phyloP scores from a whole-genome alignment of 2,797 vertebrate species.

The Percopsis omiscomaycus region DNA sequence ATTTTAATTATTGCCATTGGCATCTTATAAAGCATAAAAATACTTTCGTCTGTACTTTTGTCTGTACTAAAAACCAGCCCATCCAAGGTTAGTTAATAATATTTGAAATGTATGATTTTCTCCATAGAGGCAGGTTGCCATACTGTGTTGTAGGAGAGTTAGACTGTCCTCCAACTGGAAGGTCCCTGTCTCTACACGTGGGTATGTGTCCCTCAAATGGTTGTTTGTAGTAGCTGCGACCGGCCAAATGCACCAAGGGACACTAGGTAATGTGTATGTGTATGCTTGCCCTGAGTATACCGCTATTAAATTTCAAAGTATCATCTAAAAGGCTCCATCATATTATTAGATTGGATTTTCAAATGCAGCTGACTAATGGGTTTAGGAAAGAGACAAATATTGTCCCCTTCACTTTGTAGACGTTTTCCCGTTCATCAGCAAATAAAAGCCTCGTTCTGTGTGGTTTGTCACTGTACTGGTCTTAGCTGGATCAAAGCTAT shows the following conservation, averaged over 20 bases:
- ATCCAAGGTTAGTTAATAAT: background rate
- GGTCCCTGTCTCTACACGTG: conserved; percentile 8
- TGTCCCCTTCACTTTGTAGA: conserved; percentile 3
- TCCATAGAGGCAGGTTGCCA: conserved; percentile 2
- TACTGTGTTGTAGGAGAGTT: conserved; percentile 4
- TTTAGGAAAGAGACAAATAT: conserved; percentile 11
- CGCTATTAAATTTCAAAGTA: too few species aligned
- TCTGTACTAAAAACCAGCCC: background rate
- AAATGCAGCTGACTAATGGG: conserved; percentile 13
- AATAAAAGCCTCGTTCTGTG: conserved; percentile 12
- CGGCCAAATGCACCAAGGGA: too few species aligned
- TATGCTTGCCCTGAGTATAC: too few species aligned
- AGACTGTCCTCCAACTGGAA: background rate
- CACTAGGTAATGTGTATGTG: too few species aligned
- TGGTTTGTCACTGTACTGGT: conserved; percentile 8
- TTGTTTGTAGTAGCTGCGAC: background rate
- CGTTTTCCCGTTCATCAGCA: conserved; percentile 5
- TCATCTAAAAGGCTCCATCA: too few species aligned
- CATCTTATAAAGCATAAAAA: background rate
- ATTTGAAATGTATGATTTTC: background rate
- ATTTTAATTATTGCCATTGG: conserved; percentile 11
- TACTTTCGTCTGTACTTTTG: background rate
- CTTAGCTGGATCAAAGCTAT: background rate
- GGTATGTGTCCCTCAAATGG: background rate
- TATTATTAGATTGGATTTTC: conserved; percentile 5